A percentile compares a stretch with the other conserved stretches of the same genome.
phyloP scores from a whole-genome alignment of 1,140 invertebrate genomes.

The Hermetia illucens region DNA sequence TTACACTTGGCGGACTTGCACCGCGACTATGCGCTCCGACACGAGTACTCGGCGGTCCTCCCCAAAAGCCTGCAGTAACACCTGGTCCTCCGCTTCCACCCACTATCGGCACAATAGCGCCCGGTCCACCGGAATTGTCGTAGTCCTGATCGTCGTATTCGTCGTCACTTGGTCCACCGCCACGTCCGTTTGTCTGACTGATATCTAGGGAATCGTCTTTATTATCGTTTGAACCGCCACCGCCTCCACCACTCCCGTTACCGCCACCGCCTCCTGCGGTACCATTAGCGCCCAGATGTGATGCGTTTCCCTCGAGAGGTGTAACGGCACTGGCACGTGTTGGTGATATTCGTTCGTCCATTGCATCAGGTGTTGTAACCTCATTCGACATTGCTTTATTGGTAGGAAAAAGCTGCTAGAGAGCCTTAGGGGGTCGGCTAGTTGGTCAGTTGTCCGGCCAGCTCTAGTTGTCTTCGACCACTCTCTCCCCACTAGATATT shows the following conservation, averaged over 20 bases:
- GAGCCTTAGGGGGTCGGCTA: too few relatives aligned
- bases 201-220: neutral
- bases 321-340: neutral
- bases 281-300: conserved; percentile 1
- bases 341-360: neutral
- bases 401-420: too few relatives aligned
- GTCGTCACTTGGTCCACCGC: neutral
- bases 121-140: conserved; percentile 13
- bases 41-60: conserved; percentile 6
- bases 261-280: conserved; percentile 9
- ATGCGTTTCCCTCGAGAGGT: neutral
- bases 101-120: conserved; percentile 2
- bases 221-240: conserved; percentile 1
- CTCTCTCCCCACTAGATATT: too few relatives aligned
- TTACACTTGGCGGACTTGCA: conserved; percentile 18
- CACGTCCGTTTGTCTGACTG: neutral
- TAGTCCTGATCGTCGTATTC: neutral
- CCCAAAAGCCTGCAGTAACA: conserved; percentile 1
- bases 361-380: neutral
- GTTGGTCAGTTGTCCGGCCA: too few relatives aligned
- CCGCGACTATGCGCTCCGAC: conserved; percentile 20
- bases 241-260: conserved; percentile 2
- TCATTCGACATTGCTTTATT: conserved; percentile 1
- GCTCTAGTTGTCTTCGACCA: too few relatives aligned
- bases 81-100: conserved; percentile 5